phyloP scores from a whole-genome alignment of 2,888 invertebrate species.

The Noctuana brunneofusca region DNA sequence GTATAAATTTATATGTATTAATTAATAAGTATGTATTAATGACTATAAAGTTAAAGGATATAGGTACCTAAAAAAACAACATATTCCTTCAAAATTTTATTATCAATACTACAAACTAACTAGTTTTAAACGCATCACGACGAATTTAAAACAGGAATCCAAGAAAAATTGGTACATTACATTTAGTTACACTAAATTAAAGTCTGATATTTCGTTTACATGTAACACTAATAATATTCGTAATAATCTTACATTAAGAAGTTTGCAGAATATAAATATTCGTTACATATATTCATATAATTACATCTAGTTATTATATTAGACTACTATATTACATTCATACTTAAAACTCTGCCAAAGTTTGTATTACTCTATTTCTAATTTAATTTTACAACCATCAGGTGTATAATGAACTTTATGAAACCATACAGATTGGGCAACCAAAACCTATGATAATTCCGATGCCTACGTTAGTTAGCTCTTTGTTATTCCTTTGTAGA shows the following conservation, averaged over 20 bases:
- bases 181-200: constrained; percentile 35
- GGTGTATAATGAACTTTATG: constrained; percentile 11
- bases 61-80: constrained; percentile 13
- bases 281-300: constrained; percentile 42
- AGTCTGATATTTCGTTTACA: constrained; percentile 31
- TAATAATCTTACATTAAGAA: constrained; percentile 39
- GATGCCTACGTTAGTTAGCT: no score
- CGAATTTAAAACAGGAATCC: constrained; percentile 60
- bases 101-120: constrained; percentile 70
- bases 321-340: constrained; percentile 34
- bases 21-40: neutral
- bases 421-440: no score
- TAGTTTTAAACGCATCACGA: constrained; percentile 62
- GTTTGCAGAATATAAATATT: constrained; percentile 53
- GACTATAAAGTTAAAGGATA: neutral
- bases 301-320: constrained; percentile 35
- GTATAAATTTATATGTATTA: no score
- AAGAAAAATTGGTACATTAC: constrained; percentile 58
- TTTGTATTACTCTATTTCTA: constrained; percentile 27
- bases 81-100: constrained; percentile 62
- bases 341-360: constrained; percentile 26
- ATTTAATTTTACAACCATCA: constrained; percentile 25
- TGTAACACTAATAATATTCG: constrained; percentile 24
- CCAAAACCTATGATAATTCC: no score
- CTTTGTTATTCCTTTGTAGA: no score